Evolutionary conservation across 2,888 invertebrate genomes (phyloP).

Genomic region (Parnassius orleans): DNA sequence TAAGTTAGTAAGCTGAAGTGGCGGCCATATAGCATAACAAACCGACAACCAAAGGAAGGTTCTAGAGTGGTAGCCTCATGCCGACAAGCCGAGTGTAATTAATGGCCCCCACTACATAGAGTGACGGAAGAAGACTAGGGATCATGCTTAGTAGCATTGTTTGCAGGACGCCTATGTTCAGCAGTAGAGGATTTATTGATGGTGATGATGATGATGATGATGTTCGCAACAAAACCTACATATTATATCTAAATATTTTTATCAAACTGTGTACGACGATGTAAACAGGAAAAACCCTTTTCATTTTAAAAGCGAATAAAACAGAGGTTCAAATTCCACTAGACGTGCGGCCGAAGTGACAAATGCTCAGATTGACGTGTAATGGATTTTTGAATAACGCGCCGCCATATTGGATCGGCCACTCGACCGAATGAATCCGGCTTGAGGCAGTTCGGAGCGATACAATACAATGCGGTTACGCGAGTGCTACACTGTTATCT

Average conservation of each 20-base stretch:
- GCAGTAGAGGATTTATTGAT: too few relatives aligned
- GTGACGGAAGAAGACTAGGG: too few relatives aligned
- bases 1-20: too few relatives aligned
- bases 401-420: conserved; percentile 53
- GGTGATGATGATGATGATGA: too few relatives aligned
- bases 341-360: background rate
- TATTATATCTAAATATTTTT: background rate
- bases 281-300: conserved; percentile 6
- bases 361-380: conserved; percentile 20
- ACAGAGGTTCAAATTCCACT: background rate
- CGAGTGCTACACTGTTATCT: conserved; percentile 22
- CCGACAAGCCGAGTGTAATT: too few relatives aligned
- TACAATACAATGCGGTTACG: conserved; percentile 36
- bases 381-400: conserved; percentile 33
- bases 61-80: too few relatives aligned
- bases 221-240: too few relatives aligned
- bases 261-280: background rate
- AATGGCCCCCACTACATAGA: too few relatives aligned
- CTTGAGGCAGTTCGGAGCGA: conserved; percentile 35
- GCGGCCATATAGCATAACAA: too few relatives aligned
- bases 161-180: too few relatives aligned
- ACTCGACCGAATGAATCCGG: conserved; percentile 48
- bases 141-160: too few relatives aligned
- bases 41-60: too few relatives aligned
- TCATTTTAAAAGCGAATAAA: conserved; percentile 15